Conservation (phyloP, 2,888 invertebrate species). For the Eulithis testata region DNA sequence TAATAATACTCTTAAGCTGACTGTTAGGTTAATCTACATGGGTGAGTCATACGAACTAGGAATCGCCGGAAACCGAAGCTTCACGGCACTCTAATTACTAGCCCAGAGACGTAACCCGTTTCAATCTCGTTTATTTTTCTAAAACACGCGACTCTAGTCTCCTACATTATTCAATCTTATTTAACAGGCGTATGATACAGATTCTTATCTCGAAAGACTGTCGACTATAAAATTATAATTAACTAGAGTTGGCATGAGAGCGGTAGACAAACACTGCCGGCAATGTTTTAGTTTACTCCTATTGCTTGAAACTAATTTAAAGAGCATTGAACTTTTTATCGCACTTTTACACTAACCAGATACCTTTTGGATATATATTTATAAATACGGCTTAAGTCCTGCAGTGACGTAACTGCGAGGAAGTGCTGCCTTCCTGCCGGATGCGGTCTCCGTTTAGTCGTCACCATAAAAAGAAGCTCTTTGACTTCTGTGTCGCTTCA, state of each 20-base stretch:
- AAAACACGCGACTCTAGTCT: constrained; percentile 45
- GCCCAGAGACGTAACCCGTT: constrained; percentile 52
- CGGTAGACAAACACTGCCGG: constrained; percentile 14
- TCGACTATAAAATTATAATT: constrained; percentile 23
- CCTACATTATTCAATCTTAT: constrained; percentile 56
- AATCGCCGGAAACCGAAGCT: constrained; percentile 67
- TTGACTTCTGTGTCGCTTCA: constrained; percentile 26
- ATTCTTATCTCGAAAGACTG: constrained; percentile 28
- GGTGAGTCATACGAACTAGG: constrained; percentile 48
- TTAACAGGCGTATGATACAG: constrained; percentile 54
- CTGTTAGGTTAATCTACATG: constrained; percentile 52
- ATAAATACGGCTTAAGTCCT: constrained; percentile 34
- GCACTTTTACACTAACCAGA: constrained; percentile 30
- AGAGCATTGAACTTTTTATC: constrained; percentile 37
- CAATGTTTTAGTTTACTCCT: constrained; percentile 10
- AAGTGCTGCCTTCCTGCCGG: constrained; percentile 54
- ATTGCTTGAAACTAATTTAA: constrained; percentile 21
- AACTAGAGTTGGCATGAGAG: constrained; percentile 22
- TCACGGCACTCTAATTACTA: constrained; percentile 53
- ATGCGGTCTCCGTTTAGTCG: constrained; percentile 42
- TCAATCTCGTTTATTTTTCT: constrained; percentile 53
- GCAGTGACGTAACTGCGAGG: constrained; percentile 48
- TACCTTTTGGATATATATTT: constrained; percentile 35
- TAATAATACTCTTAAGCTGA: constrained; percentile 46
- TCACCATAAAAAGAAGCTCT: constrained; percentile 36